Evolutionary conservation across 1,140 invertebrate genomes (phyloP).

Genomic region (Nasonia vitripennis): DNA sequence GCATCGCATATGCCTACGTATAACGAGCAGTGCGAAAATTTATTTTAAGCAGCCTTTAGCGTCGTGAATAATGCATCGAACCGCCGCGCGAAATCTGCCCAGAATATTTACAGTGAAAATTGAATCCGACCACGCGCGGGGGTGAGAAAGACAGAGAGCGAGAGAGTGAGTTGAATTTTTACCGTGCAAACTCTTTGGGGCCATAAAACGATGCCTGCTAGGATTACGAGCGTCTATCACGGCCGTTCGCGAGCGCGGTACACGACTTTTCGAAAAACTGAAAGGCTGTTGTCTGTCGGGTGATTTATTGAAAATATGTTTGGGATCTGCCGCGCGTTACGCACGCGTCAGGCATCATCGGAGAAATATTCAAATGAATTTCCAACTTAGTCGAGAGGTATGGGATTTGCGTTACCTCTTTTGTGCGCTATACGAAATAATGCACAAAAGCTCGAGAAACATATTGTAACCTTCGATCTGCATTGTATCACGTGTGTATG

Average conservation of each 20-base stretch:
- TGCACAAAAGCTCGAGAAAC: background rate
- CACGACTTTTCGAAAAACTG: background rate
- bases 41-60: background rate
- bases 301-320: background rate
- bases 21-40: background rate
- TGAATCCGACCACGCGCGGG: background rate
- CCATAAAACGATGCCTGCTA: background rate
- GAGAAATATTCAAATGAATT: too few species aligned
- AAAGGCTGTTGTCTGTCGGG: background rate
- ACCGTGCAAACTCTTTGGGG: background rate
- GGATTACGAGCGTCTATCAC: background rate
- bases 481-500: background rate
- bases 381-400: too few species aligned
- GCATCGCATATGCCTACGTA: background rate
- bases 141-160: background rate
- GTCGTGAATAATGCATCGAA: background rate
- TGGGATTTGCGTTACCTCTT: too few species aligned
- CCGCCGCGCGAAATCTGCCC: background rate
- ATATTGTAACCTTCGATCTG: background rate
- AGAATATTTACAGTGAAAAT: background rate
- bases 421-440: background rate
- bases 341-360: too few species aligned
- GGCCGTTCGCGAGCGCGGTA: too few species aligned
- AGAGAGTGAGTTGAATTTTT: background rate
- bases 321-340: too few species aligned